A percentile compares a stretch with the other conserved stretches of the same genome.
phyloP scores from a whole-genome alignment of 2,113 vertebrate species.

The Cricetomys ansorgei region DNA sequence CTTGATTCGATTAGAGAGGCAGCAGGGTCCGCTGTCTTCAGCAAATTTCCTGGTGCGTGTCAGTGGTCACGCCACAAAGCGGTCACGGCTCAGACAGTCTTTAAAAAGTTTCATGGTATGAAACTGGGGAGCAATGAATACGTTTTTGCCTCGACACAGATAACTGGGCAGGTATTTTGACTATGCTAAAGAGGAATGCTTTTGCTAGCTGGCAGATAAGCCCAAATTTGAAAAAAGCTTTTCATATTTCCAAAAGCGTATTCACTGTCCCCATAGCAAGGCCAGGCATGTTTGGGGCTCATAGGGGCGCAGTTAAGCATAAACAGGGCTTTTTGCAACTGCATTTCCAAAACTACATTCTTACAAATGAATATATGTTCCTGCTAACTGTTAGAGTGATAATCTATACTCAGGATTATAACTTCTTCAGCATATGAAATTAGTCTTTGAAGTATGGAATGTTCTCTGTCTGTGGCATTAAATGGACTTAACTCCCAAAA shows the following conservation, averaged over 20 bases:
- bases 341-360: slow-evolving; percentile 77
- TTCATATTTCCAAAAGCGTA: slow-evolving; percentile 81
- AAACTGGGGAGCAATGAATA: slow-evolving; percentile 87
- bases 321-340: slow-evolving; percentile 72
- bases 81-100: slow-evolving; percentile 83
- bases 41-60: background rate
- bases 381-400: slow-evolving; percentile 82
- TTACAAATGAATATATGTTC: slow-evolving; percentile 79
- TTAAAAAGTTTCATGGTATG: slow-evolving; percentile 87
- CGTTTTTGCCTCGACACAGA: slow-evolving; percentile 77
- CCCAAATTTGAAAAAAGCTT: slow-evolving; percentile 66
- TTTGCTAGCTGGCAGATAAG: background rate
- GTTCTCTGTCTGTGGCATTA: slow-evolving; percentile 78
- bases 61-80: background rate
- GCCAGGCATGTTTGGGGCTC: slow-evolving; percentile 85
- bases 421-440: slow-evolving; percentile 78
- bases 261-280: slow-evolving; percentile 87
- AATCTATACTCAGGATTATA: slow-evolving; percentile 74
- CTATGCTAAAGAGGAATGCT: slow-evolving; percentile 22
- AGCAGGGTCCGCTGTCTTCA: background rate
- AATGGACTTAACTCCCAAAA: slow-evolving; percentile 77
- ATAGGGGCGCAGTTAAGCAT: slow-evolving; percentile 74
- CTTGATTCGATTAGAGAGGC: slow-evolving; percentile 31
- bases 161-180: slow-evolving; percentile 39
- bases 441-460: slow-evolving; percentile 82